Percentiles rank a stretch among this genome's conserved stretches.
phyloP scores from a whole-genome alignment of 2,113 vertebrate genomes.

The Pica pica region DNA sequence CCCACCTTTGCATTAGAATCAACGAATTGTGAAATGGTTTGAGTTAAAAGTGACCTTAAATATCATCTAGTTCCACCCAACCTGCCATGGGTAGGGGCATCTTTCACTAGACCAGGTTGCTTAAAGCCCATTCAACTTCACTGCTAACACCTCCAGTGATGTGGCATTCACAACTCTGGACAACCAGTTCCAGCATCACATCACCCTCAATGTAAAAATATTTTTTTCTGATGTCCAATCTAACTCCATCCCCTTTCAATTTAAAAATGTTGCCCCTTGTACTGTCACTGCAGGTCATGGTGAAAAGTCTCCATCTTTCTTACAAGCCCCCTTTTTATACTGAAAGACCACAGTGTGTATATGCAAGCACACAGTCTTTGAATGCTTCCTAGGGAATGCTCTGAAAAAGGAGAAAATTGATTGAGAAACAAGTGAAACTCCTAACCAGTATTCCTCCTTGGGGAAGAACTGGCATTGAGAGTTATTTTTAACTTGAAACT shows the following conservation, averaged over 20 bases:
- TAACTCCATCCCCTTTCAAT: not conserved
- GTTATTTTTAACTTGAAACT: not conserved
- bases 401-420: not conserved
- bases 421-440: not conserved
- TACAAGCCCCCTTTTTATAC: not conserved
- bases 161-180: not conserved
- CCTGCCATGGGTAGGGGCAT: not conserved
- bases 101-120: not conserved
- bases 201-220: not conserved
- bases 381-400: not conserved
- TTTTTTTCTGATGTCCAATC: not conserved
- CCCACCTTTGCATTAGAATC: not conserved
- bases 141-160: not conserved
- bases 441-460: not conserved
- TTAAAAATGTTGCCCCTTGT: not conserved
- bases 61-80: not conserved
- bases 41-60: not conserved
- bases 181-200: not conserved
- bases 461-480: not conserved
- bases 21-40: not conserved
- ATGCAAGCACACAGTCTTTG: not conserved
- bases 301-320: not conserved
- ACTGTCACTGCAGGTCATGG: not conserved
- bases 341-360: not conserved
- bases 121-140: not conserved